Evolutionary conservation across 2,113 vertebrate species (phyloP), one percentile per base, ranked within the genome.

Genomic region (Lepus americanus): DNA sequence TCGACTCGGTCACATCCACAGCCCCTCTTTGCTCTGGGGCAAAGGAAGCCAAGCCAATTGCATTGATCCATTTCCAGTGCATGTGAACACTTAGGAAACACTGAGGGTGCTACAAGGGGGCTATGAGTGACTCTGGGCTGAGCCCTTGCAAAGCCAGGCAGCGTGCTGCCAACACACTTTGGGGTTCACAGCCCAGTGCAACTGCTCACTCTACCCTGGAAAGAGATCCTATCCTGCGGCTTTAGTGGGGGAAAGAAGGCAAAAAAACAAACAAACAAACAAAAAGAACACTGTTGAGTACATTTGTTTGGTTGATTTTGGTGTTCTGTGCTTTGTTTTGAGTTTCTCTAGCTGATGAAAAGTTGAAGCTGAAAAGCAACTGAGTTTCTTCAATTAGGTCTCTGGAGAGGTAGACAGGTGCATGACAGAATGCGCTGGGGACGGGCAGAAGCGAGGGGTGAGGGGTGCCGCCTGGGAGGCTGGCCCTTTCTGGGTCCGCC

Each of bases 1-100:
- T 44, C 63, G 70, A 73, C 69, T 33, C 0, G 4, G 49, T 59
- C 92, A 66, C 81, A 79, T 79, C 96, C 96, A 94, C 93, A 96
- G 96, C 55, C 36, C 74, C 83, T 49, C 96, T 97, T 97, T 96
- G 95, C 96, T 96, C 93, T 29, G 67, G 73, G 59, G 69, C 16
- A 3, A 90, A 83, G 92, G 77, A 53, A 90, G 94, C 69, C 44
- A 81, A 97, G 89, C 82, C 82, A 97, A 96, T 78, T 22, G 64
- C 87, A 69, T 63, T 53, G 79, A 78, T 87, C 53, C 29, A 10
- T 79, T 87, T 95, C 76, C 78, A 86, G 74, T 9, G 49, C 88
- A 85, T 33, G 51, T 64, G 63, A 84, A 86, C 17, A 22, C 16
- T 3, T 55, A 70, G 55, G 27, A 44, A 53, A 76, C 55, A 1